phyloP scores from a whole-genome alignment of 2,113 vertebrate genomes.

The Megalops atlanticus region DNA sequence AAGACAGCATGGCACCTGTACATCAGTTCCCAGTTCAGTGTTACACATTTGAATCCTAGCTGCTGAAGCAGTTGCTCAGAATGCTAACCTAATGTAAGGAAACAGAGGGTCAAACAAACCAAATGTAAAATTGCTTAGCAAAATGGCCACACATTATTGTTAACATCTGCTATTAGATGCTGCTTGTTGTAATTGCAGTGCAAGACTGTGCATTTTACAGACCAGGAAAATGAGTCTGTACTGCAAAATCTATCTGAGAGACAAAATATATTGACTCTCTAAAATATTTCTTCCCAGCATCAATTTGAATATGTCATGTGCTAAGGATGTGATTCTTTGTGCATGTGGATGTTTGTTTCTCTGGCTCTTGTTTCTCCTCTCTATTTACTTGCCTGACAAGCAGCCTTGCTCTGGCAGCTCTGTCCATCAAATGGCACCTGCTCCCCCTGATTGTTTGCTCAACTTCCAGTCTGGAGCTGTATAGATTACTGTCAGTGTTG shows the following conservation, averaged over 20 bases:
- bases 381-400: slow-evolving; percentile 52
- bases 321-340: slow-evolving; percentile 27
- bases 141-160: background rate
- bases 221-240: background rate
- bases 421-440: slow-evolving; percentile 67
- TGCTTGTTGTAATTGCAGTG: background rate
- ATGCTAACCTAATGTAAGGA: background rate
- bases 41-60: background rate
- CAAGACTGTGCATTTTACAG: background rate
- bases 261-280: background rate
- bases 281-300: slow-evolving; percentile 33
- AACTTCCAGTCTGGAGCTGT: slow-evolving; percentile 56
- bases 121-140: background rate
- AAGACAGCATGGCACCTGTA: background rate
- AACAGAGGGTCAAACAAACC: background rate
- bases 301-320: slow-evolving; percentile 43
- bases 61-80: background rate
- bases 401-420: slow-evolving; percentile 58
- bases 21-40: background rate
- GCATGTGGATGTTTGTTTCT: slow-evolving; percentile 12
- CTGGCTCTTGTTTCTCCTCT: slow-evolving; percentile 21
- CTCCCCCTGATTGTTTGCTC: slow-evolving; percentile 64
- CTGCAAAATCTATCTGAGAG: background rate
- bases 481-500: slow-evolving; percentile 52
- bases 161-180: background rate